Conservation (phyloP, 1,140 invertebrate genomes). For the Bombus balteatus region DNA sequence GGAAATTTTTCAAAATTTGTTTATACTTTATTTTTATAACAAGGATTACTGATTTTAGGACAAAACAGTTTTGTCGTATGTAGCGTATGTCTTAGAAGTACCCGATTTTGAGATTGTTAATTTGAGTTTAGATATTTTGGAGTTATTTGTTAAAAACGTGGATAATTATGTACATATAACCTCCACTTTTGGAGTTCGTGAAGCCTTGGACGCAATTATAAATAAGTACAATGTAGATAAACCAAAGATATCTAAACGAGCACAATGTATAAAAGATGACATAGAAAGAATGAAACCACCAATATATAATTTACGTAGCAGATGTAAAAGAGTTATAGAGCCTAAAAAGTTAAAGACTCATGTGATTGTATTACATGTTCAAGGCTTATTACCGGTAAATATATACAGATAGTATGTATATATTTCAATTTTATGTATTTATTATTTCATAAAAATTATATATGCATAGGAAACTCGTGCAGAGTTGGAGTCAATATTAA, state of each 20-base stretch:
- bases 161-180: constrained; percentile 82
- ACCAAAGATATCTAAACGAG: constrained; percentile 75
- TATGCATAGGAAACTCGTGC: constrained; percentile 76
- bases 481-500: constrained; percentile 79
- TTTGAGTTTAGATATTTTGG: constrained; percentile 77
- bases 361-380: constrained; percentile 79
- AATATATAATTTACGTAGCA: constrained; percentile 80
- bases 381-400: constrained; percentile 78
- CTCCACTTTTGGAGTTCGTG: constrained; percentile 80
- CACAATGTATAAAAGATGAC: constrained; percentile 77
- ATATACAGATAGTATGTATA: neutral
- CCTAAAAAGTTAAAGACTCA: constrained; percentile 81
- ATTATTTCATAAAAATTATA: neutral
- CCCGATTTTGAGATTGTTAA: constrained; percentile 77
- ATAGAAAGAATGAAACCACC: constrained; percentile 81
- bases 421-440: neutral
- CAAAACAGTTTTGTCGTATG: constrained; percentile 80
- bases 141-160: constrained; percentile 80
- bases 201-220: constrained; percentile 78
- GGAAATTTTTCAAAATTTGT: constrained; percentile 19
- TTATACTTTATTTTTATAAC: constrained; percentile 10
- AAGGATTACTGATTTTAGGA: constrained; percentile 71
- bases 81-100: constrained; percentile 80
- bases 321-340: constrained; percentile 80
- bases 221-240: constrained; percentile 77